Conservation (phyloP, 2,888 invertebrate genomes). For the Ornithoptera alexandrae region DNA sequence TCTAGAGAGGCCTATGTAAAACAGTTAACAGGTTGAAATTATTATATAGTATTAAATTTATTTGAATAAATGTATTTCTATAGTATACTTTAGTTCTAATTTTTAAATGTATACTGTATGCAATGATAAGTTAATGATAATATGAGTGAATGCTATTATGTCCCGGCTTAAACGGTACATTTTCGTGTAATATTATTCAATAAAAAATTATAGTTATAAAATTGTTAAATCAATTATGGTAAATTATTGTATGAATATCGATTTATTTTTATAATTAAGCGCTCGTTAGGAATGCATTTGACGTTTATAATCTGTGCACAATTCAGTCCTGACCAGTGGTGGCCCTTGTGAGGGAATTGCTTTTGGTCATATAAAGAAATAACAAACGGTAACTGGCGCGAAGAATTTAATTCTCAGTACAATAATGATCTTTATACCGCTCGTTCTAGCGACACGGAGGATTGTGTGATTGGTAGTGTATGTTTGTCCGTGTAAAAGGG, state of each 20-base stretch:
- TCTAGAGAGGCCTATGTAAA: too few species aligned
- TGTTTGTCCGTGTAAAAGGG: conserved; percentile 38
- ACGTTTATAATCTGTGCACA: conserved; percentile 46
- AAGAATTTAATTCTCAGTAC: conserved; percentile 15
- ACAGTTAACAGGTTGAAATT: too few species aligned
- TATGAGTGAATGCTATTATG: too few species aligned
- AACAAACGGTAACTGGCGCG: conserved; percentile 10
- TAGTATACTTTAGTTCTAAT: not conserved
- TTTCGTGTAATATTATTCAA: too few species aligned
- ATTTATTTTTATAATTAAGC: not conserved
- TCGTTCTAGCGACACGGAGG: conserved; percentile 12
- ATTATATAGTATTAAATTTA: too few species aligned
- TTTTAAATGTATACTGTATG: not conserved
- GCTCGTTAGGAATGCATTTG: conserved; percentile 36
- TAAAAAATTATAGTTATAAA: too few species aligned
- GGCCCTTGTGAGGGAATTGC: conserved; percentile 34
- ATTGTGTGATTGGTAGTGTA: conserved; percentile 30
- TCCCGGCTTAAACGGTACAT: too few species aligned
- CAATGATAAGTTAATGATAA: not conserved
- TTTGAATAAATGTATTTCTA: not conserved
- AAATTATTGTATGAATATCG: not conserved
- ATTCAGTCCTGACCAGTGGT: conserved; percentile 51
- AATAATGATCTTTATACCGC: conserved; percentile 19
- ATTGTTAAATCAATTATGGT: too few species aligned
- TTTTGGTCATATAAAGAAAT: conserved; percentile 23